Base-by-base conservation (phyloP, 2,797 vertebrate genomes). In the Pampus argenteus region DNA sequence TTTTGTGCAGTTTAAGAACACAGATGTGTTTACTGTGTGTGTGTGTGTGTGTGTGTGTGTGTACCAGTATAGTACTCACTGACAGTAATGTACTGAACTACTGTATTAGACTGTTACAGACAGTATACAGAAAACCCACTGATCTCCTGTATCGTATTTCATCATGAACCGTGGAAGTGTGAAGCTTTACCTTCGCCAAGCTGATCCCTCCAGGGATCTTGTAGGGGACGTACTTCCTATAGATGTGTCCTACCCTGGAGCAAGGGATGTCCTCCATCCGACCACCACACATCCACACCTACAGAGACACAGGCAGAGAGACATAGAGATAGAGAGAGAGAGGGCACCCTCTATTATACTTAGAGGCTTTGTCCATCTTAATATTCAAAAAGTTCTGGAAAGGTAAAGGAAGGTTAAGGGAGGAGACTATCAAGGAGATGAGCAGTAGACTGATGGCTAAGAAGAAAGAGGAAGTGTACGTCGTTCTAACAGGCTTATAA, bases 201-300 rank as follows among this genome's bases (percentile, higher is more conserved):
- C 96, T 98, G 89, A 98, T 95, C 48, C 98, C 98, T 9, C 96
- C 95, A 0, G 97, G 97, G 57, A 99, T 95, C 73, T 98, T 99
- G 91, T 99, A 99, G 5, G 98, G 97, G 51, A 99, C 97, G 0
- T 97, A 99, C 90, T 99, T 99, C 86, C 97, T 94, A 88, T 99
- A 99, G 90, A 99, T 98, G 78, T 99, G 98, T 18, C 98, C 98
- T 31, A 99, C 98, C 78, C 98, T 93, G 70, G 97, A 98, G 88
- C 97, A 98, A n/a, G 97, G 97, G 23, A 97, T 95, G 89, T 99
- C 98, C 91, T 99, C 97, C 97, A 99, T 99, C 36, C 95, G 95
- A 9, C 98, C 98, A 0, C 98, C 98, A 69, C 98, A 99, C 98
- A 99, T 99, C 98, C 98, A 99, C 2, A 99, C 96, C 98, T 99